These are phyloP conservation scores for Labeo calbasu DNA, from an alignment of 2,797 vertebrate species.

Conservation along the genomic window DNA sequence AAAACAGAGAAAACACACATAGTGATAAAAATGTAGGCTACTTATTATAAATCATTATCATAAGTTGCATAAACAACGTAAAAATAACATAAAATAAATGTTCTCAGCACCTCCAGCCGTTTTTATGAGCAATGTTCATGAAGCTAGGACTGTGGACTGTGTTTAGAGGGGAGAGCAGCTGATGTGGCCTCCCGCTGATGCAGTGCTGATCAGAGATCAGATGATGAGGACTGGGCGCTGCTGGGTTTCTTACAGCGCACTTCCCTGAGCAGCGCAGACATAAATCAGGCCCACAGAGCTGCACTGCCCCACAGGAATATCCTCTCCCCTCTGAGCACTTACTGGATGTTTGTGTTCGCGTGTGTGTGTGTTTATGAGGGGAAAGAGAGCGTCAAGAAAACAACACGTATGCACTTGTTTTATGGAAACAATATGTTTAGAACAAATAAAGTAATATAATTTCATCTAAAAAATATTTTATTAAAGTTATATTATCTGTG, in stretches of 20 bases:
- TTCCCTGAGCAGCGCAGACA: constrained; percentile 64
- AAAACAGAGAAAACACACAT: neutral
- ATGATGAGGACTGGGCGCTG: constrained; percentile 61
- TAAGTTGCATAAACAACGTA: neutral
- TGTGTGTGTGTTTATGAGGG: constrained; percentile 23
- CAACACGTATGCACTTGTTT: neutral
- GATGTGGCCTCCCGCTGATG: constrained; percentile 32
- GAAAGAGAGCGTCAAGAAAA: constrained; percentile 39
- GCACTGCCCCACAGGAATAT: constrained; percentile 40
- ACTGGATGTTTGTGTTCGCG: constrained; percentile 6
- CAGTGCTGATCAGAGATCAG: constrained; percentile 59
- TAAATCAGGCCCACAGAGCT: constrained; percentile 66
- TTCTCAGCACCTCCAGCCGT: neutral
- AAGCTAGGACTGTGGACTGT: neutral
- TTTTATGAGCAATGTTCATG: neutral
- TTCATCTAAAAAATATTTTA: neutral
- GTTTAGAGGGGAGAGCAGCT: constrained; percentile 18
- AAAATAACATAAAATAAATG: neutral
- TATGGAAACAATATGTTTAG: constrained; percentile 20
- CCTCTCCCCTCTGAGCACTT: constrained; percentile 28
- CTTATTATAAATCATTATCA: neutral
- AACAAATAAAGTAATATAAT: neutral
- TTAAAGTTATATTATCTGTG: too few relatives aligned
- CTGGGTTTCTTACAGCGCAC: constrained; percentile 66
- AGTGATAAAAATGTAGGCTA: neutral